These are phyloP conservation scores for Drosophila ananassae DNA, from an alignment of 1,140 invertebrate genomes.

Conservation along the genomic window DNA sequence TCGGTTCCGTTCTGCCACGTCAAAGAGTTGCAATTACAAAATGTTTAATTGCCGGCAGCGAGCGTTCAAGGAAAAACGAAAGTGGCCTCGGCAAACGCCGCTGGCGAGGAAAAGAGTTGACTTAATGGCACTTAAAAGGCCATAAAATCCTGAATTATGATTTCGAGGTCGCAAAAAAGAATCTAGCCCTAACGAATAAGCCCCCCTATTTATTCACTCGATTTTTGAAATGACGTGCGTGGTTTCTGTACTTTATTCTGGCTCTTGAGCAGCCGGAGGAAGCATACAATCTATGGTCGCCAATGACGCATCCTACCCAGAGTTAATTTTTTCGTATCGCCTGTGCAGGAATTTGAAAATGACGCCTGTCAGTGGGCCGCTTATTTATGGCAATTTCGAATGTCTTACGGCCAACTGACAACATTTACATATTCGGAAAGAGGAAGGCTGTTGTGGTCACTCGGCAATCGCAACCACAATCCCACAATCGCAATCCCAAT, in stretches of 20 bases:
- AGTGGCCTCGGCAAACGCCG: slow-evolving; percentile 43
- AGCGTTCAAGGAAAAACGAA: slow-evolving; percentile 74
- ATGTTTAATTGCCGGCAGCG: slow-evolving; percentile 67
- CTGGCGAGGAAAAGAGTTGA: slow-evolving; percentile 61
- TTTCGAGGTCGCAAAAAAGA: slow-evolving; percentile 65
- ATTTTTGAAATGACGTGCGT: slow-evolving; percentile 46
- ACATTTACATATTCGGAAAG: slow-evolving; percentile 67
- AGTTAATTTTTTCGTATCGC: slow-evolving; percentile 8
- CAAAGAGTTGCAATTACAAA: slow-evolving; percentile 76
- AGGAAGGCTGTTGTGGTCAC: slow-evolving; percentile 42
- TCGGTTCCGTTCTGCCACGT: slow-evolving; percentile 45
- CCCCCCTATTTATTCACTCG: slow-evolving; percentile 30
- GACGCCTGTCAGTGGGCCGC: slow-evolving; percentile 59
- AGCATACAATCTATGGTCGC: slow-evolving; percentile 28
- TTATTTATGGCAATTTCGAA: slow-evolving; percentile 66
- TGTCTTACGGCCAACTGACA: slow-evolving; percentile 46
- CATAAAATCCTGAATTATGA: slow-evolving; percentile 74
- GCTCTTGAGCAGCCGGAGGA: slow-evolving; percentile 19
- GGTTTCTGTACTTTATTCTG: not conserved
- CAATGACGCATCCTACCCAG: slow-evolving; percentile 57
- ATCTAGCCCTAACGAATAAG: slow-evolving; percentile 4
- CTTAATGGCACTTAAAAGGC: slow-evolving; percentile 71
- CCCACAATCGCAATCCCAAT: slow-evolving; percentile 31
- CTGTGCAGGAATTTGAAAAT: slow-evolving; percentile 66
- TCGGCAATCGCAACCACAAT: slow-evolving; percentile 34